These are phyloP conservation scores for Clusia tigrina DNA, from an alignment of 2,888 invertebrate species.

Conservation along the genomic window DNA sequence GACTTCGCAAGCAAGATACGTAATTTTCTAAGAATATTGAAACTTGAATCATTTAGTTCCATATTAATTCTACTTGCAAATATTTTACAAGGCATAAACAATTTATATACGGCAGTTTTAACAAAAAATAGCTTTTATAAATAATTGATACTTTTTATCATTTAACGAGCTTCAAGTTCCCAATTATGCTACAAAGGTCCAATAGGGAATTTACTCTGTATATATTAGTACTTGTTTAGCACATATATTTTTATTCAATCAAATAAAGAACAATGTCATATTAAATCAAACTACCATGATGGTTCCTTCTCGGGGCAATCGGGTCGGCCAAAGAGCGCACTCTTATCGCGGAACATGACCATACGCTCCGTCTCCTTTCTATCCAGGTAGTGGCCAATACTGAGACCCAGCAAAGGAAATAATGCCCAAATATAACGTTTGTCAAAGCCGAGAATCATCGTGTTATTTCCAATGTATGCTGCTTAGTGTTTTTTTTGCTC, in stretches of 20 bases:
- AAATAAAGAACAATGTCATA: not conserved
- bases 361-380: constrained; percentile 75
- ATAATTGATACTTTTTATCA: too few species aligned
- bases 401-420: constrained; percentile 69
- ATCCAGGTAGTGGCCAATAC: constrained; percentile 73
- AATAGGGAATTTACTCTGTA: too few species aligned
- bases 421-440: constrained; percentile 66
- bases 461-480: too few species aligned
- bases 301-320: constrained; percentile 70
- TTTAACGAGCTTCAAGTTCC: too few species aligned
- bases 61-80: too few species aligned
- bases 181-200: too few species aligned
- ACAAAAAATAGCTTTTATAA: too few species aligned
- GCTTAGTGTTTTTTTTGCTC: constrained; percentile 24
- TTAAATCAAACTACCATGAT: constrained; percentile 72
- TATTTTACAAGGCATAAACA: too few species aligned
- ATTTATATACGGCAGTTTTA: too few species aligned
- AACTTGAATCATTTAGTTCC: too few species aligned
- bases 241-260: constrained; percentile 11
- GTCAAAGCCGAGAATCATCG: constrained; percentile 69
- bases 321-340: constrained; percentile 75
- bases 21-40: too few species aligned
- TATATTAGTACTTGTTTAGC: not conserved
- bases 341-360: constrained; percentile 79
- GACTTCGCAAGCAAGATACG: too few species aligned